Percentiles rank a stretch among this genome's conserved stretches.
Conservation (phyloP, 2,888 invertebrate species). For the Nysson spinosus region DNA sequence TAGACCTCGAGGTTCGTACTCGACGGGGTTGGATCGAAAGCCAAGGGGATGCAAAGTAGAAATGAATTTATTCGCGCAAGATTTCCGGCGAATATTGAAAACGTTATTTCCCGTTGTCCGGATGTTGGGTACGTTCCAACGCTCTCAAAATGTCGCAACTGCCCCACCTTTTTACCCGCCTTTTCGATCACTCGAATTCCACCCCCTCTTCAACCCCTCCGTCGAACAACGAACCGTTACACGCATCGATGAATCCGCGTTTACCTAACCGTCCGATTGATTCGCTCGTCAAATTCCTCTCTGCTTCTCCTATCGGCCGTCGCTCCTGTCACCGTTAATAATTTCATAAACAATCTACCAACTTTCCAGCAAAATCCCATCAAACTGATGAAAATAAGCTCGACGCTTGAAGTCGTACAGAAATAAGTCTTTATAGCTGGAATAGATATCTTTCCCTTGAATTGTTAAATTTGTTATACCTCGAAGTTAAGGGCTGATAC, state of each 20-base stretch:
- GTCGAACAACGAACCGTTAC: slow-evolving; percentile 27
- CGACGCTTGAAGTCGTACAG: neutral
- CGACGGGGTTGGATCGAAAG: too few relatives aligned
- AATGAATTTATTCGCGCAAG: too few relatives aligned
- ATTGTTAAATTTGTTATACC: too few relatives aligned
- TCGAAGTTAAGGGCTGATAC: neutral
- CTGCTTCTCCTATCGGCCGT: slow-evolving; percentile 12
- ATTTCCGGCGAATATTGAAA: slow-evolving; percentile 58
- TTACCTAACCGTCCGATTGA: slow-evolving; percentile 39
- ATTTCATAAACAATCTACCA: slow-evolving; percentile 41
- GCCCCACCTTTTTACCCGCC: slow-evolving; percentile 3
- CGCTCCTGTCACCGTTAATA: slow-evolving; percentile 41
- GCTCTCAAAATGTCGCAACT: slow-evolving; percentile 16
- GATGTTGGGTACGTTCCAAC: slow-evolving; percentile 51
- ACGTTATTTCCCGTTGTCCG: slow-evolving; percentile 58
- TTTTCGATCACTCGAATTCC: slow-evolving; percentile 6
- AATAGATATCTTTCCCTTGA: too few relatives aligned
- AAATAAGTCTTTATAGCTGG: too few relatives aligned
- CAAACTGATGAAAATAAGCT: slow-evolving; percentile 1
- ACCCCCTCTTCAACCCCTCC: neutral
- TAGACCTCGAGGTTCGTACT: too few relatives aligned
- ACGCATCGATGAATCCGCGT: slow-evolving; percentile 41
- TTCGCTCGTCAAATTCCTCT: slow-evolving; percentile 23
- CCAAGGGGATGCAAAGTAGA: too few relatives aligned
- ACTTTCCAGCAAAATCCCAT: slow-evolving; percentile 1